Evolutionary conservation across 2,797 vertebrate species (phyloP), one percentile per base, ranked within the genome.

Genomic region (Falco novaeseelandiae): DNA sequence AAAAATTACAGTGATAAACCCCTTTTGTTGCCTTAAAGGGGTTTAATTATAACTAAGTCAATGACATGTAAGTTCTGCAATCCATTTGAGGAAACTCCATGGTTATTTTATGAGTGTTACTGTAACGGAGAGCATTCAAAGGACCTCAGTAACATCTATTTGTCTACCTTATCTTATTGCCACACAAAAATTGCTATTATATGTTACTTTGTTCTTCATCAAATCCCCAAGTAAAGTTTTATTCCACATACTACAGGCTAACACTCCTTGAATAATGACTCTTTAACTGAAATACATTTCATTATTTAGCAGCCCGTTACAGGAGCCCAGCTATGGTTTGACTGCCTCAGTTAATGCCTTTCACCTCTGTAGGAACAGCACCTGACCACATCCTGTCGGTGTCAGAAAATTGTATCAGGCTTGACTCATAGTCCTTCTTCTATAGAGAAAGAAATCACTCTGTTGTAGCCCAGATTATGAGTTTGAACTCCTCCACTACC

Each of bases 401-500:
- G 30, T 34, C n/a, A 74, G 57, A 72, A 84, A 91, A 38, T 4
- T 25, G 1, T 19, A 23, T 27, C 26, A 48, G 65, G 4, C 12
- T 84, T n/a, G 6, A 55, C 5, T 5, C 5, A 12, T 13, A 49
- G 9, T 36, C 5, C 5, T 77, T 48, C 72, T 55, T 48, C 48
- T 91, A 2, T 4, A 61, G 8, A 7, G 5, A 10, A 42, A 70
- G 19, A 59, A 82, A 27, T 15, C 10, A 26, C 4, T 42, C 15
- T 40, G 9, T 16, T n/a, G 2, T 49, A 19, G 21, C 25, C 10
- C 18, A 49, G 52, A 5, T 61, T 38, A 61, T 14, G 34, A 59
- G 11, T 19, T 66, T 40, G 70, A 62, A 4, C 1, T 2, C 6
- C 8, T 11, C 3, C 6, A 13, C 4, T 5, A 8, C 7, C 4